A percentile compares a stretch with the other conserved stretches of the same genome.
Evolutionary conservation across 1,140 invertebrate genomes (phyloP).

Genomic region (Aphidius gifuensis): DNA sequence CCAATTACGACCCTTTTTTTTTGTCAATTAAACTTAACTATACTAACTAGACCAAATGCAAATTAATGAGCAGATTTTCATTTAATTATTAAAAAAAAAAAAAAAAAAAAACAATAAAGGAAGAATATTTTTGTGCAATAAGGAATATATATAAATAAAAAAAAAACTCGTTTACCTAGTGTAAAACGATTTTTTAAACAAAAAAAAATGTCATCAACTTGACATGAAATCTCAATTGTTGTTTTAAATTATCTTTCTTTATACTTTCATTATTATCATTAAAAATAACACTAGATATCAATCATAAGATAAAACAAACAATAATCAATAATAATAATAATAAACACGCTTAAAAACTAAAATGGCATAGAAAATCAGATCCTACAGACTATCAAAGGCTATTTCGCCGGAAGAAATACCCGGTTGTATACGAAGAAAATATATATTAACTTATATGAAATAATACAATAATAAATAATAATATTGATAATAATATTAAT

Average conservation of each 20-base stretch:
- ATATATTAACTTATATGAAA: slow-evolving; percentile 14
- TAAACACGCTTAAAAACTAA: slow-evolving; percentile 25
- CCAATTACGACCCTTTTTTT: too few species aligned
- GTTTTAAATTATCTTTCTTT: slow-evolving; percentile 15
- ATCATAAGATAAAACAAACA: slow-evolving; percentile 11
- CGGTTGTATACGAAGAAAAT: slow-evolving; percentile 24
- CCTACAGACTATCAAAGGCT: slow-evolving; percentile 22
- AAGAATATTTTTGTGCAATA: slow-evolving; percentile 11
- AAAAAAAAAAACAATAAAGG: too few species aligned
- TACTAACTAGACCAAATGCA: slow-evolving; percentile 20
- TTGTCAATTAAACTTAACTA: slow-evolving; percentile 6
- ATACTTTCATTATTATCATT: slow-evolving; percentile 12
- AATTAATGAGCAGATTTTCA: slow-evolving; percentile 19
- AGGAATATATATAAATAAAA: neutral
- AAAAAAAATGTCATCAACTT: slow-evolving; percentile 12
- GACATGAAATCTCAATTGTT: slow-evolving; percentile 4
- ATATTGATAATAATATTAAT: slow-evolving; percentile 14
- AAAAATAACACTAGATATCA: slow-evolving; percentile 23
- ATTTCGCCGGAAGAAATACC: slow-evolving; percentile 23
- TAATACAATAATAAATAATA: slow-evolving; percentile 15
- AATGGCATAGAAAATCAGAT: slow-evolving; percentile 28
- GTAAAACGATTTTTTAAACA: slow-evolving; percentile 7
- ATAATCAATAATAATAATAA: slow-evolving; percentile 24
- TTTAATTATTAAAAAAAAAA: slow-evolving; percentile 1
- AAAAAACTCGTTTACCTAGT: too few species aligned